These are phyloP conservation scores for Dolichotis patagonum DNA, from an alignment of 2,113 vertebrate genomes.

Conservation along the genomic window DNA sequence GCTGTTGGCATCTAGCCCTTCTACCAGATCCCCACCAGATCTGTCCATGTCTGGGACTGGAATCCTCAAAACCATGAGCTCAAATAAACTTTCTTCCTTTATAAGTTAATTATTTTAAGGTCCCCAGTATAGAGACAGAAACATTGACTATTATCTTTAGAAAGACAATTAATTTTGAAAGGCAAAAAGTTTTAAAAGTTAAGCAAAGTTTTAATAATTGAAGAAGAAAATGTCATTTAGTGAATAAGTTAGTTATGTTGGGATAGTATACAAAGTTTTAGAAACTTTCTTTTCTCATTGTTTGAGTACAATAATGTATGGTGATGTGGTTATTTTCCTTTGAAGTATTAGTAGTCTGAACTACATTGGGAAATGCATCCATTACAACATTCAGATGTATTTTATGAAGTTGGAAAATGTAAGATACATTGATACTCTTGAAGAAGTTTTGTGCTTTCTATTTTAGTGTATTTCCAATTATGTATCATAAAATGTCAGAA, in stretches of 20 bases:
- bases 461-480: neutral
- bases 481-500: neutral
- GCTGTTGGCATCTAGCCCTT: neutral
- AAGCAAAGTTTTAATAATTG: constrained; percentile 16
- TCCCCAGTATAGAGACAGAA: neutral
- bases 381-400: neutral
- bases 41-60: neutral
- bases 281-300: constrained; percentile 9
- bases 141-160: neutral
- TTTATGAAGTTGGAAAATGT: constrained; percentile 5
- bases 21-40: neutral
- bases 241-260: constrained; percentile 42
- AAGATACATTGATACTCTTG: neutral
- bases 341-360: constrained; percentile 39
- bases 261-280: constrained; percentile 22
- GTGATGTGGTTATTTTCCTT: constrained; percentile 22
- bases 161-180: constrained; percentile 48
- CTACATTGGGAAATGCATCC: constrained; percentile 12
- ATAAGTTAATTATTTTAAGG: neutral
- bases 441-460: neutral
- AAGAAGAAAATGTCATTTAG: constrained; percentile 12
- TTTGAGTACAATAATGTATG: neutral
- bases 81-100: neutral
- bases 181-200: neutral
- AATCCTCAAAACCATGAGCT: neutral